A percentile compares a stretch with the other conserved stretches of the same genome.
phyloP scores from a whole-genome alignment of 2,888 invertebrate species.

The Onchidella celtica region DNA sequence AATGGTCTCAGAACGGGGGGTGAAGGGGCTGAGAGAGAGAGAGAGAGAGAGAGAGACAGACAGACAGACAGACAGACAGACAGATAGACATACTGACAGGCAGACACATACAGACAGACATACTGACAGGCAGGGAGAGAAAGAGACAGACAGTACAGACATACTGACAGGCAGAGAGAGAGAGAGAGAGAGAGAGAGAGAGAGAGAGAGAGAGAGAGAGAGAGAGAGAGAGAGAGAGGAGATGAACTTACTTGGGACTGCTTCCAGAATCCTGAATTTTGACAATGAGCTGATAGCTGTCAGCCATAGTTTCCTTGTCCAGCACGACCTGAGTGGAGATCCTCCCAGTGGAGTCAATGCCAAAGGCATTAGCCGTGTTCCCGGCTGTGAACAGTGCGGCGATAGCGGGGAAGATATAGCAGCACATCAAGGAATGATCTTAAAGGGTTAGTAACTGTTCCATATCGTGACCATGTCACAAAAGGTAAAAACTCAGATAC shows the following conservation, averaged over 20 bases:
- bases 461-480: no score
- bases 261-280: constrained; percentile 60
- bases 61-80: constrained; percentile 8
- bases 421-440: neutral
- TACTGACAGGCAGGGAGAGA: no score
- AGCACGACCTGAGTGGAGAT: constrained; percentile 57
- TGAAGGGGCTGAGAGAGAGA: no score
- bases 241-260: constrained; percentile 35
- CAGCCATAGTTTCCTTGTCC: constrained; percentile 57
- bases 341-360: constrained; percentile 58
- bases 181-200: no score
- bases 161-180: no score
- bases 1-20: neutral
- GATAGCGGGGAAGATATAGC: neutral
- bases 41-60: neutral
- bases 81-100: no score
- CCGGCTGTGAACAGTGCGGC: neutral
- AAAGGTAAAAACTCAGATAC: no score
- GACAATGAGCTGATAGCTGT: constrained; percentile 58
- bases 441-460: neutral
- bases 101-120: constrained; percentile 11
- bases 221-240: neutral
- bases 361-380: constrained; percentile 58
- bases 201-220: neutral
- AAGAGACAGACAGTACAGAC: no score